Base-by-base conservation (phyloP, 2,888 invertebrate genomes). In the Lithophane socia region DNA sequence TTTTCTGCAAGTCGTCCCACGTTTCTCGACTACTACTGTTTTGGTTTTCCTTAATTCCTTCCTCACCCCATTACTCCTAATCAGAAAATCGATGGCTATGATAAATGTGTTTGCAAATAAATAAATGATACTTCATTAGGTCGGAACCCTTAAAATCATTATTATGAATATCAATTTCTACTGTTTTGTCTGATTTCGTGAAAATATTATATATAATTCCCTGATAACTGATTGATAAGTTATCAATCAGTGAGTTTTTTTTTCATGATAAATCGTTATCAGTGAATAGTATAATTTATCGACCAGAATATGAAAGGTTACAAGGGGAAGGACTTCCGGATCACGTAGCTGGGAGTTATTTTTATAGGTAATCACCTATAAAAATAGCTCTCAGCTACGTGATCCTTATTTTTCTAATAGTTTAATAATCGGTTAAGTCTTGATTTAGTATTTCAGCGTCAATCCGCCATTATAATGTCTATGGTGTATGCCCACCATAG, bases 11-110 rank as follows among this genome's bases (percentile, higher is more conserved):
- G 29, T 29, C 29, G 29, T 29, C 29, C 29, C 29, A 29, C 29
- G 29, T 29, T 29, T 29, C 29, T 29, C 1, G 29, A 16, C 69
- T 4, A 16, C 18, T 37, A 71, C 12, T 29, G 13, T 49, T 61
- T 37, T n/a, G 16, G n/a, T 29, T 29, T 29, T 24, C n/a, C 3
- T 16, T 49, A 13, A 13, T 49, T 5, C n/a, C 54, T 47, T 64
- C 21, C 56, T 24, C 29, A 52, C 16, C 52, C 47, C 16, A 61
- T 65, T 52, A 4, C 18, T 49, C 44, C 13, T 79, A 73, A 80
- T 79, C 73, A 54, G 58, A 73, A 80, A 80, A 79, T 73, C 73
- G n/a, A 80, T 79, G 63, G 37, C 21, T 44, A 63, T 78, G 78
- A 69, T 79, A 64, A 79, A 78, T 64, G 56, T 69, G 42, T 12